Percentiles rank a stretch among this genome's conserved stretches.
Evolutionary conservation across 2,888 invertebrate species (phyloP).

Genomic region (Heliconius ethilla): DNA sequence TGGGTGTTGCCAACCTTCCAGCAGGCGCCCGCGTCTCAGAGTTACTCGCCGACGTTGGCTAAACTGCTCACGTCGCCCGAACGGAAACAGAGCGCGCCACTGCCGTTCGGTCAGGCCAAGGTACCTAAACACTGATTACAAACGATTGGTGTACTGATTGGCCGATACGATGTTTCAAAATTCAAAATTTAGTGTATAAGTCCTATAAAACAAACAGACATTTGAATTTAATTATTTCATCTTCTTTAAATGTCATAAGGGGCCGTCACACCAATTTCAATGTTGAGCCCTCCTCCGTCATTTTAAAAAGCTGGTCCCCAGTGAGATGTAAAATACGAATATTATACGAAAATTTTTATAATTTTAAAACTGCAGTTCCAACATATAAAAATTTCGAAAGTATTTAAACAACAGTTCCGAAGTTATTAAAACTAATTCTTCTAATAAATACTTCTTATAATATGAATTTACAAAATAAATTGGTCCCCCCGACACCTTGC

Average conservation of each 20-base stretch:
- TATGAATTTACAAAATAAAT: too few species aligned
- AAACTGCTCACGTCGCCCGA: conserved; percentile 88
- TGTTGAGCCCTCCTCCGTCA: neutral
- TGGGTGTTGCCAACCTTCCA: conserved; percentile 81
- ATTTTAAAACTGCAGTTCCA: too few species aligned
- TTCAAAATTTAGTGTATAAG: conserved; percentile 79
- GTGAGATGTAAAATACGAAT: too few species aligned
- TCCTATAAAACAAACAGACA: conserved; percentile 8
- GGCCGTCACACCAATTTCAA: neutral
- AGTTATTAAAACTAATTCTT: too few species aligned
- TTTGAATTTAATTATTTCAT: neutral
- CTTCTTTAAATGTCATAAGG: neutral
- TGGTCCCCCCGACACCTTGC: neutral
- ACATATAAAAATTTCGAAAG: too few species aligned
- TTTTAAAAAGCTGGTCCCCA: too few species aligned
- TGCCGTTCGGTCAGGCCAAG: conserved; percentile 82
- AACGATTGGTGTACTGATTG: conserved; percentile 77
- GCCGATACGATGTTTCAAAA: conserved; percentile 75
- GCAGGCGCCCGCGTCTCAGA: conserved; percentile 82
- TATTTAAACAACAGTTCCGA: neutral
- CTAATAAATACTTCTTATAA: too few species aligned
- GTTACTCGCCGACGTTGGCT: conserved; percentile 91
- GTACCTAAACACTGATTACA: conserved; percentile 66
- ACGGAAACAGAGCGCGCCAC: conserved; percentile 72
- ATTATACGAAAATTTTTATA: too few species aligned